Base-by-base conservation (phyloP, 2,888 invertebrate species). In the Parnassius orleans region DNA sequence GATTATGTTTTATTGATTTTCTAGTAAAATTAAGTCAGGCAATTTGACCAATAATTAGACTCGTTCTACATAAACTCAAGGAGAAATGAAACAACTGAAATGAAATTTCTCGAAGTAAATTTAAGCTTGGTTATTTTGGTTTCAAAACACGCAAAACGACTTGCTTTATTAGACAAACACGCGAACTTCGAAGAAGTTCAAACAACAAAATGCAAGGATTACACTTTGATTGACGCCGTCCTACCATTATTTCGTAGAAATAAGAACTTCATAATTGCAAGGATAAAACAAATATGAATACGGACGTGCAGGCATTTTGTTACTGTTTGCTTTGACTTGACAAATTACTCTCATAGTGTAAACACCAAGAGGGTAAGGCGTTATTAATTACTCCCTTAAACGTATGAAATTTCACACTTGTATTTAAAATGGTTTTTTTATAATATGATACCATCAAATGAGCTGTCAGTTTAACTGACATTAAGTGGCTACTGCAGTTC, bases 111-210 rank as follows among this genome's bases (percentile, higher is more conserved):
- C 73, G 69, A 77, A 74, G 76, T 74, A 80, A 81, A 78, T 77
- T 70, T 74, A 70, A 84, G 83, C 72, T 84, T 82, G 81, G 86
- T 87, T 87, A 86, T 84, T 84, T 84, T 81, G 76, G 72, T 78
- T 79, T 80, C 76, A 79, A 80, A 83, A 80, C 86, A 87, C 80
- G 84, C 85, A 72, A 87, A 84, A 83, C 81, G 75, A 79, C 77
- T 83, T 77, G 76, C 79, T 73, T 70, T 80, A 83, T 81, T 83
- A 83, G 80, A 84, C 77, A 81, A 82, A 84, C 86, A 87, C 80
- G 86, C 85, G 65, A 86, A 85, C 80, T 86, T 86, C 85, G 81
- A 80, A 83, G 87, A 87, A 88, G 82, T 74, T 72, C 47, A 47
- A 74, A 73, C 83, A 19, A 83, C 80, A 78, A 82, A 83, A 78